Conservation (phyloP, 23 tunicate species). For the Aplidium turbinatum region DNA sequence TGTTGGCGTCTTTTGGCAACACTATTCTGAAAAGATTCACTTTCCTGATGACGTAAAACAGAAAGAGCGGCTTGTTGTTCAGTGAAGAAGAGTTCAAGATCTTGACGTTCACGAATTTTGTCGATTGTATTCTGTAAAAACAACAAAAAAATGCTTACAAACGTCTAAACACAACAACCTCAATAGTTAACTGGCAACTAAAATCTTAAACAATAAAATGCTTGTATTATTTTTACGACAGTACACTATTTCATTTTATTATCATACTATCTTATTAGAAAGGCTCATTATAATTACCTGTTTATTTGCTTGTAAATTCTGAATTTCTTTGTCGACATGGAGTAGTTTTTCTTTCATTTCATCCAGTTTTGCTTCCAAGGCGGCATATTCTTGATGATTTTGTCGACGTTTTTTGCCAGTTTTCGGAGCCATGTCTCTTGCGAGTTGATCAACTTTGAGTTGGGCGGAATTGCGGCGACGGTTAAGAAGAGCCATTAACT, state of each 20-base stretch:
- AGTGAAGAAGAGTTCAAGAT: slow-evolving; percentile 59
- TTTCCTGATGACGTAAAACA: too few relatives aligned
- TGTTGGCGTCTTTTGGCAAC: slow-evolving; percentile 39
- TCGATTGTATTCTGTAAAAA: slow-evolving; percentile 51
- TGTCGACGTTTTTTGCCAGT: slow-evolving; percentile 73
- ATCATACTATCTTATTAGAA: too few relatives aligned
- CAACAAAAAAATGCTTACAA: too few relatives aligned
- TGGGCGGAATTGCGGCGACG: slow-evolving; percentile 79
- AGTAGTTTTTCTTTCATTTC: slow-evolving; percentile 56
- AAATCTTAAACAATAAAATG: too few relatives aligned
- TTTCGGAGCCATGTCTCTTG: slow-evolving; percentile 71
- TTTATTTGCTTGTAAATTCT: slow-evolving; percentile 49
- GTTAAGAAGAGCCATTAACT: slow-evolving; percentile 68
- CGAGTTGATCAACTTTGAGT: slow-evolving; percentile 70
- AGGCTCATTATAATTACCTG: too few relatives aligned
- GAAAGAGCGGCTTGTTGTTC: slow-evolving; percentile 77
- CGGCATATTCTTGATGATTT: slow-evolving; percentile 79
- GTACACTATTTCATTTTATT: too few relatives aligned
- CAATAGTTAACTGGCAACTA: too few relatives aligned
- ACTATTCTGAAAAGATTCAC: too few relatives aligned
- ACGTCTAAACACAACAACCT: too few relatives aligned
- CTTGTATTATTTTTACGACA: too few relatives aligned
- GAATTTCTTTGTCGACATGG: slow-evolving; percentile 66
- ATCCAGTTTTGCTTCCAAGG: slow-evolving; percentile 61
- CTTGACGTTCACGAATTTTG: slow-evolving; percentile 67